These are phyloP conservation scores for Rhadinocentrus ornatus DNA, from an alignment of 2,797 vertebrate species.

Conservation along the genomic window DNA sequence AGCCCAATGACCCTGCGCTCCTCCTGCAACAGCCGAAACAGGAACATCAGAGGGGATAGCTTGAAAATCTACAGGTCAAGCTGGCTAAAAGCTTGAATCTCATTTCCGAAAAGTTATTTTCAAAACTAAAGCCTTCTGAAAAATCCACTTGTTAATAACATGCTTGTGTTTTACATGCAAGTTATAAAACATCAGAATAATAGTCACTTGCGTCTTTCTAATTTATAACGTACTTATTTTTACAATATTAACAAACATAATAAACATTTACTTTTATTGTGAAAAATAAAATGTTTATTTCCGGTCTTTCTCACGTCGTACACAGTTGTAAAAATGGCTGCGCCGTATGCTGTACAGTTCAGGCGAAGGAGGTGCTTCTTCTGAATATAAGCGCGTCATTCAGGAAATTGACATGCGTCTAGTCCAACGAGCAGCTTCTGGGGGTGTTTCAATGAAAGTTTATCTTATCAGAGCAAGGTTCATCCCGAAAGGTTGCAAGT, in stretches of 20 bases:
- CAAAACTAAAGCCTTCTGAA: slow-evolving; percentile 31
- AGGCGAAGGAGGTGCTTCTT: not conserved
- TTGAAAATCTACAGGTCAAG: slow-evolving; percentile 20
- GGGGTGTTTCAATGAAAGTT: slow-evolving; percentile 7
- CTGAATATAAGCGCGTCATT: slow-evolving; percentile 23
- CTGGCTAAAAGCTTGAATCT: rapidly evolving
- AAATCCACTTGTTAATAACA: rapidly evolving
- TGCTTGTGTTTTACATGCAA: not conserved
- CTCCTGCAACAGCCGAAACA: slow-evolving; percentile 33
- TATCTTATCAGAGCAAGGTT: slow-evolving; percentile 32
- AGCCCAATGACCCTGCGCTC: slow-evolving; percentile 36
- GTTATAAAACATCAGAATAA: not conserved
- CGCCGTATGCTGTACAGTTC: not conserved
- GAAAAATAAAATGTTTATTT: slow-evolving; percentile 8
- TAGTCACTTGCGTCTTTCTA: not conserved
- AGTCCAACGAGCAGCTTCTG: slow-evolving; percentile 50
- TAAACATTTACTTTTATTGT: slow-evolving; percentile 33
- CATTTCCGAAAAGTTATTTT: slow-evolving; percentile 36
- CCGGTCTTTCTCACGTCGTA: not conserved
- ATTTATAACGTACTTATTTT: too few relatives aligned
- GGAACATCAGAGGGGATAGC: not conserved
- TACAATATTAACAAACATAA: not conserved
- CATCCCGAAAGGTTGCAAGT: slow-evolving; percentile 7
- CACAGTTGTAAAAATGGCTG: not conserved
- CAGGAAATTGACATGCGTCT: slow-evolving; percentile 14